phyloP scores from a whole-genome alignment of 2,113 vertebrate species.

The Corythornis vintsioides region DNA sequence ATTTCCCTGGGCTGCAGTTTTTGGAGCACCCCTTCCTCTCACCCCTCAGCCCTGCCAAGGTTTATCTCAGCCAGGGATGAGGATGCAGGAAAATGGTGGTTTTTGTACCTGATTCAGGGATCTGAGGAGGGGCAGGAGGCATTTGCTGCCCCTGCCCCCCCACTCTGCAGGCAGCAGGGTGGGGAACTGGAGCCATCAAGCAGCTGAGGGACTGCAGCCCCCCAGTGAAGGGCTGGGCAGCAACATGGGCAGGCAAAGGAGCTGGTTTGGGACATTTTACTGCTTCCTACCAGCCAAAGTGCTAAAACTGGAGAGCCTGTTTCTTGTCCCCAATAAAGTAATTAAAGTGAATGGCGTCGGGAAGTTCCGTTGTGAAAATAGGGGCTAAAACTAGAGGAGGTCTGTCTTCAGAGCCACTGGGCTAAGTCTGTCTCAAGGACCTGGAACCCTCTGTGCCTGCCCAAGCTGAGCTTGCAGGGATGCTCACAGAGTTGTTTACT shows the following conservation, averaged over 20 bases:
- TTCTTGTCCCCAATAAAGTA: slow-evolving; percentile 70
- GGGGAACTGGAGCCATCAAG: background rate
- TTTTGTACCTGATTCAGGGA: background rate
- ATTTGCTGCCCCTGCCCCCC: background rate
- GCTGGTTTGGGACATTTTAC: slow-evolving; percentile 62
- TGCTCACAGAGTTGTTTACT: fast-evolving
- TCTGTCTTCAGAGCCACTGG: background rate
- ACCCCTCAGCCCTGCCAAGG: background rate
- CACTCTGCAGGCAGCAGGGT: background rate
- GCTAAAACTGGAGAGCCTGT: slow-evolving; percentile 13
- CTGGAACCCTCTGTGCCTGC: background rate
- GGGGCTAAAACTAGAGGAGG: slow-evolving; percentile 7
- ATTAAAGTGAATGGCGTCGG: slow-evolving; percentile 56
- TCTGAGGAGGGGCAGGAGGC: slow-evolving; percentile 47
- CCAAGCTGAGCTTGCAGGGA: background rate
- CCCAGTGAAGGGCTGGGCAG: background rate
- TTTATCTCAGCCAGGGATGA: background rate
- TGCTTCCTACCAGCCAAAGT: slow-evolving; percentile 70
- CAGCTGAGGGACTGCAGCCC: background rate
- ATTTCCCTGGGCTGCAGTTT: background rate
- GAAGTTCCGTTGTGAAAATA: slow-evolving; percentile 29
- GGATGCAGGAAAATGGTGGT: background rate
- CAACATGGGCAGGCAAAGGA: too few relatives aligned
- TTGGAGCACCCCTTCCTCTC: background rate
- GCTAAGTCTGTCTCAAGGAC: background rate